Conservation (phyloP, 2,113 vertebrate species). For the Epinephelus moara region DNA sequence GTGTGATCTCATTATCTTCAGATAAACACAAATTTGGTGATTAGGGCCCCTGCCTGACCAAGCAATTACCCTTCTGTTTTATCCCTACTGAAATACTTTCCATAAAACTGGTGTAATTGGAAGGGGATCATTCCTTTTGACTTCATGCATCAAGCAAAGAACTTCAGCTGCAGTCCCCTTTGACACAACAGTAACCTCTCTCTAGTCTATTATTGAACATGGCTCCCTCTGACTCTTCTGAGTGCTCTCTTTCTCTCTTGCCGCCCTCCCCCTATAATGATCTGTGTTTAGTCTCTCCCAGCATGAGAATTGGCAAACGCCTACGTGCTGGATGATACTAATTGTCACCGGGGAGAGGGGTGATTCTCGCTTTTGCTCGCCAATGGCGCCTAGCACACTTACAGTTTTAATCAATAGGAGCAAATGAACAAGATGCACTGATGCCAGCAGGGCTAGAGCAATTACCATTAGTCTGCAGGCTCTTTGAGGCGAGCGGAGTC, state of each 20-base stretch:
- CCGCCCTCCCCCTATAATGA: conserved; percentile 63
- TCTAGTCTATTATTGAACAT: conserved; percentile 57
- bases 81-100: neutral
- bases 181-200: conserved; percentile 33
- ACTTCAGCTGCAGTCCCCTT: conserved; percentile 15
- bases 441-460: conserved; percentile 71
- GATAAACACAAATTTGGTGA: conserved; percentile 35
- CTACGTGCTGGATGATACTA: conserved; percentile 73
- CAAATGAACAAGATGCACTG: conserved; percentile 78
- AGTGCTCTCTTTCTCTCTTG: conserved; percentile 38
- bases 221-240: conserved; percentile 47
- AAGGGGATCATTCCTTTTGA: conserved; percentile 26
- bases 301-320: conserved; percentile 71
- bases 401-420: conserved; percentile 77
- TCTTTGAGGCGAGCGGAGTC: conserved; percentile 62
- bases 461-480: conserved; percentile 77
- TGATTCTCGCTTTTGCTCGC: conserved; percentile 78
- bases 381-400: conserved; percentile 77
- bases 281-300: conserved; percentile 77
- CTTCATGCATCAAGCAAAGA: conserved; percentile 7
- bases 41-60: conserved; percentile 3
- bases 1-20: conserved; percentile 26
- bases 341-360: conserved; percentile 74
- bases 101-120: conserved; percentile 11
- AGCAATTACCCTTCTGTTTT: neutral